Conservation (phyloP, 2,797 vertebrate species). For the Heterohyrax brucei region DNA sequence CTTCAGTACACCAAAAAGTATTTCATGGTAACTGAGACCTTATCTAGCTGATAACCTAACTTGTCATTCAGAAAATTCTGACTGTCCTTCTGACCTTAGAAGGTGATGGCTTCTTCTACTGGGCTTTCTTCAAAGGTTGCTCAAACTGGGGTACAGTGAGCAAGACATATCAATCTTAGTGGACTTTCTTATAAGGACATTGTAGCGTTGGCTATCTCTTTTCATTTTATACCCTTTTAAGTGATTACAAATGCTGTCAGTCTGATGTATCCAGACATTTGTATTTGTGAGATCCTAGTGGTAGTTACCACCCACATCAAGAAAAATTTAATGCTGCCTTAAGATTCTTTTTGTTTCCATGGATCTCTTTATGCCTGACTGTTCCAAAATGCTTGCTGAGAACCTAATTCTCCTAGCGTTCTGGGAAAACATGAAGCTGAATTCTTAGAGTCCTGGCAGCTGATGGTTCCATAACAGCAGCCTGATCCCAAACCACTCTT, state of each 20-base stretch:
- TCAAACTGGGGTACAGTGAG: conserved; percentile 68
- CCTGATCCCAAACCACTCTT: conserved; percentile 42
- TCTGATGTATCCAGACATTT: too few relatives aligned
- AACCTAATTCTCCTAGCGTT: conserved; percentile 78
- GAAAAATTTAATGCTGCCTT: conserved; percentile 81
- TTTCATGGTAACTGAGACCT: conserved; percentile 81
- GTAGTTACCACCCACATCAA: conserved; percentile 79
- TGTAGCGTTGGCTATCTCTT: background rate
- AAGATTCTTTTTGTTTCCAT: conserved; percentile 81
- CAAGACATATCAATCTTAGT: conserved; percentile 47
- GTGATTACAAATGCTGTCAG: background rate
- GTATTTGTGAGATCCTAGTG: conserved; percentile 77
- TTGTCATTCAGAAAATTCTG: conserved; percentile 57
- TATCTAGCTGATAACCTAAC: conserved; percentile 85
- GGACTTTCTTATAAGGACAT: background rate
- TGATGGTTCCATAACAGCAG: background rate
- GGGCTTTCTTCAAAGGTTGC: conserved; percentile 55
- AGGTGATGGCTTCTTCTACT: background rate
- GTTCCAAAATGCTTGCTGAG: conserved; percentile 71
- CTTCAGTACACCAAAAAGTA: conserved; percentile 73
- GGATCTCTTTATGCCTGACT: conserved; percentile 82
- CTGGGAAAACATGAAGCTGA: background rate
- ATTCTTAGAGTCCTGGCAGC: conserved; percentile 4
- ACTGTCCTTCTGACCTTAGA: conserved; percentile 74
- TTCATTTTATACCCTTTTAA: background rate